These are phyloP conservation scores for Hirtodrosophila duncani DNA, from an alignment of 2,888 invertebrate genomes.

Conservation along the genomic window DNA sequence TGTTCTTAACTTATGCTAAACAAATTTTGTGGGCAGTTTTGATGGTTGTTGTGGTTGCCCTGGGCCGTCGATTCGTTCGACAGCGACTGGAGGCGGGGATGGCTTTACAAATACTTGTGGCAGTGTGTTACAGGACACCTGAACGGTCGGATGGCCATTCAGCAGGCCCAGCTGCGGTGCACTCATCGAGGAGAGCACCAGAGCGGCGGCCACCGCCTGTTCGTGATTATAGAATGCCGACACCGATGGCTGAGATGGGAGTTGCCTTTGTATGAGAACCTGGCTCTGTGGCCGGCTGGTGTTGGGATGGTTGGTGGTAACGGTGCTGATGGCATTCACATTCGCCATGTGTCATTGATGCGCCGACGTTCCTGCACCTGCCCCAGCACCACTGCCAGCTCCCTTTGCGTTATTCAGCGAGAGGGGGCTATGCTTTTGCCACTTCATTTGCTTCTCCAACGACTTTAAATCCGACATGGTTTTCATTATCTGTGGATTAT, in stretches of 20 bases:
- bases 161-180: slow-evolving; percentile 45
- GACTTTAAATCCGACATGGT: slow-evolving; percentile 40
- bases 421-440: slow-evolving; percentile 24
- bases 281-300: too few species aligned
- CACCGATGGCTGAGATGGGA: too few species aligned
- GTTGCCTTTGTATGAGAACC: slow-evolving; percentile 16
- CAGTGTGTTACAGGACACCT: too few species aligned
- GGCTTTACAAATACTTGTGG: slow-evolving; percentile 69
- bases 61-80: slow-evolving; percentile 21
- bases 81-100: slow-evolving; percentile 36
- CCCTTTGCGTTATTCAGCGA: slow-evolving; percentile 17
- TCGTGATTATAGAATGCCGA: slow-evolving; percentile 74
- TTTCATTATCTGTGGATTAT: slow-evolving; percentile 34
- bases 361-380: slow-evolving; percentile 23
- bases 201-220: slow-evolving; percentile 72
- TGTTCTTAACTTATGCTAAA: slow-evolving; percentile 30
- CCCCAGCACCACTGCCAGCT: slow-evolving; percentile 11
- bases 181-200: slow-evolving; percentile 74
- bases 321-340: too few species aligned
- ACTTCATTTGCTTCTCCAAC: slow-evolving; percentile 43
- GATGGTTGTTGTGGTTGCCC: slow-evolving; percentile 13
- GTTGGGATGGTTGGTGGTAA: too few species aligned
- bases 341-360: slow-evolving; percentile 71
- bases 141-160: too few species aligned
- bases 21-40: slow-evolving; percentile 56